Evolutionary conservation across 2,113 vertebrate species (phyloP).

Genomic region (Ptyas mucosa): DNA sequence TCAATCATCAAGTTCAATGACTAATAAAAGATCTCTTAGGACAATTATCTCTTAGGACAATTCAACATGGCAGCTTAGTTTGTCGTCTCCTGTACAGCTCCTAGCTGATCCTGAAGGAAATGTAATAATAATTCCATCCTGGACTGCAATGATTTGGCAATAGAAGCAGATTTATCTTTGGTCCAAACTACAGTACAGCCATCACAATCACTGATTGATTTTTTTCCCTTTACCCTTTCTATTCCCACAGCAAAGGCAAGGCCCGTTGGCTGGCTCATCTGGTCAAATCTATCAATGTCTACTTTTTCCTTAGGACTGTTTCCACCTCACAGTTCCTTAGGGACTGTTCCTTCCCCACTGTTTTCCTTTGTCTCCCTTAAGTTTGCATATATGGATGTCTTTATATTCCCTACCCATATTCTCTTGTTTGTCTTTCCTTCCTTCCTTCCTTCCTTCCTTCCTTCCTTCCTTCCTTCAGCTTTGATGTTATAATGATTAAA

Average conservation of each 20-base stretch:
- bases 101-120: neutral
- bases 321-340: neutral
- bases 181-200: neutral
- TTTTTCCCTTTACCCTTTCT: neutral
- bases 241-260: neutral
- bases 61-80: neutral
- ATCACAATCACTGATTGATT: neutral
- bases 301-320: neutral
- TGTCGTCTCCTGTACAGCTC: neutral
- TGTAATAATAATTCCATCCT: neutral
- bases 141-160: neutral
- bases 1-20: neutral
- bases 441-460: neutral
- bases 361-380: neutral
- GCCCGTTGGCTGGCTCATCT: neutral
- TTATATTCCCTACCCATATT: neutral
- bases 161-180: neutral
- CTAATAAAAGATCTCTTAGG: neutral
- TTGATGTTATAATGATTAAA: neutral
- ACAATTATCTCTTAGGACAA: neutral
- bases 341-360: neutral
- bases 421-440: neutral
- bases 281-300: neutral
- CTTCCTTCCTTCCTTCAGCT: neutral
- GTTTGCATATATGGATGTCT: neutral